Evolutionary conservation across 2,888 invertebrate genomes (phyloP).

Genomic region (Brenthis hecate): DNA sequence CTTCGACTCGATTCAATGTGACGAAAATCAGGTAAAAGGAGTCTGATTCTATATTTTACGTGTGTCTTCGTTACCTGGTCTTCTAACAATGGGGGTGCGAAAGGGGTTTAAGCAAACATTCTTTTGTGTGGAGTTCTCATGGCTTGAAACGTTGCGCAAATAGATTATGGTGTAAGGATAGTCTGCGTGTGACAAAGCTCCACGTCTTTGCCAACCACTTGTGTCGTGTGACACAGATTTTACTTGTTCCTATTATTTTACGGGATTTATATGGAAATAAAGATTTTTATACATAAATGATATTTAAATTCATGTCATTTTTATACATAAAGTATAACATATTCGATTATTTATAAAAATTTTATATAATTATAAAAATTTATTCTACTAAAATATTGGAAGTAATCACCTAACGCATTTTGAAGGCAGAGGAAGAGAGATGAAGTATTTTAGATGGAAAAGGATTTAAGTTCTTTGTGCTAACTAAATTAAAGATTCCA

Average conservation of each 20-base stretch:
- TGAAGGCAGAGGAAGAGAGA: too few species aligned
- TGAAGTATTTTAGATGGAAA: too few species aligned
- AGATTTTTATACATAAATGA: too few species aligned
- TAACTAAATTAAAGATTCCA: too few species aligned
- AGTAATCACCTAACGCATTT: too few species aligned
- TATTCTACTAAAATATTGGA: too few species aligned
- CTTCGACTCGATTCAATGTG: conserved; percentile 38
- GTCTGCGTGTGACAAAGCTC: conserved; percentile 43
- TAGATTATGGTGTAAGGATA: conserved; percentile 71
- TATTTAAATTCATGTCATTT: too few species aligned
- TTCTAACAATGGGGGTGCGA: conserved; percentile 75
- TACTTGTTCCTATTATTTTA: conserved; percentile 14
- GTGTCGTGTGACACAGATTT: conserved; percentile 32
- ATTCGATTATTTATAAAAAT: too few species aligned
- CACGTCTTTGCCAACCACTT: conserved; percentile 32
- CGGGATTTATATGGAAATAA: neutral
- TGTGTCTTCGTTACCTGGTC: conserved; percentile 54
- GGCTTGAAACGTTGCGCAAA: conserved; percentile 70
- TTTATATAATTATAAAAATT: too few species aligned
- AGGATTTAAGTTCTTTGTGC: too few species aligned
- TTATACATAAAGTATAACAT: too few species aligned
- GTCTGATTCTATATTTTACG: conserved; percentile 44
- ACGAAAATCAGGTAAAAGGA: conserved; percentile 34
- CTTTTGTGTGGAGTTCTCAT: conserved; percentile 74
- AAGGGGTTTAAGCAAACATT: conserved; percentile 81